Evolutionary conservation across 2,797 vertebrate species (phyloP), one percentile per base, ranked within the genome.

Genomic region (Bradypodion ventrale): DNA sequence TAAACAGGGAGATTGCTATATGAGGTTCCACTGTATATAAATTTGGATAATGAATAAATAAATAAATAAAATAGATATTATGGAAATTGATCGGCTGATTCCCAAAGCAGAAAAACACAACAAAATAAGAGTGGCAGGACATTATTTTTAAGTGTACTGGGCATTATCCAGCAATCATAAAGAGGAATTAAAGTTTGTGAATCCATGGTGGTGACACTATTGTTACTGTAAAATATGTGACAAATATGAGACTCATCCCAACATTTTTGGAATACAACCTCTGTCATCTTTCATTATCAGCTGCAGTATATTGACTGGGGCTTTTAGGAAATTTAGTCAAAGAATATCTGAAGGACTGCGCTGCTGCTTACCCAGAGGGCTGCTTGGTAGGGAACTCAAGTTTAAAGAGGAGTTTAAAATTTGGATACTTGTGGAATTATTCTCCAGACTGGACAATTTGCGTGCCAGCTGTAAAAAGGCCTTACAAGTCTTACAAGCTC

Each of bases 51-150:
- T n/a, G n/a, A n/a, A n/a, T n/a, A n/a, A n/a, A n/a, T n/a, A n/a
- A n/a, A n/a, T n/a, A n/a, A n/a, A n/a, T n/a, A n/a, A n/a, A n/a
- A n/a, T 76, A 79, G 37, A 44, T 56, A 49, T 85, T 76, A 77
- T 85, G 73, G 52, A 80, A 85, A 80, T 46, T 37, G 68, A 85
- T 37, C 81, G 65, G 42, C 76, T 49, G 59, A 76, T 76, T 85
- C 65, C 42, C 65, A 85, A 76, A 80, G 42, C 65, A 82, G 79
- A 15, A 60, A 60, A 63, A 7, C 32, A 19, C 21, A 37, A 63
- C 42, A 46, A 60, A 69, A 49, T 65, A 69, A 77, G 37, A 21
- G 49, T 42, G 37, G 19, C 37, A 83, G 32, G 27, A 62, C 32
- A 52, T 40, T 63, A 40, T 32, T 73, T 35, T 9, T 59, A 60